A percentile compares a stretch with the other conserved stretches of the same genome.
These are phyloP conservation scores for Helleia helle DNA, from an alignment of 2,888 invertebrate genomes.

Conservation along the genomic window DNA sequence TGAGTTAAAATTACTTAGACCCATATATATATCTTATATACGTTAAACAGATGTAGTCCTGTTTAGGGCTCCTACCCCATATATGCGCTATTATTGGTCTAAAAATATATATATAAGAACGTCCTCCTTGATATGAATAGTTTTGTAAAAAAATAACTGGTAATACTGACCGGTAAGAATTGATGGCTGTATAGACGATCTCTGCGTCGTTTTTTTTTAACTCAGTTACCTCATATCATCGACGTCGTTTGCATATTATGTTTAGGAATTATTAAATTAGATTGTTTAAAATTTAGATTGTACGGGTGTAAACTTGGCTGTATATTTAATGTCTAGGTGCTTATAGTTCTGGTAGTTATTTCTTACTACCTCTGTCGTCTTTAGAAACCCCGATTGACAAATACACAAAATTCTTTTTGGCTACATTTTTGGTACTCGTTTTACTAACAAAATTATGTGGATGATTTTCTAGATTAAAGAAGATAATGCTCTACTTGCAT, in stretches of 20 bases:
- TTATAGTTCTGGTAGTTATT: no score
- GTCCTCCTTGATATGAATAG: constrained; percentile 9
- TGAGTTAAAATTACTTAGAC: background rate
- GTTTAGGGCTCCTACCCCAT: background rate
- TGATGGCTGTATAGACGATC: background rate
- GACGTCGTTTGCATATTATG: constrained; percentile 20
- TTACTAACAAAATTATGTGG: no score
- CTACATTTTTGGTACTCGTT: no score
- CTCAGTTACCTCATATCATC: constrained; percentile 14
- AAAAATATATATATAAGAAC: background rate
- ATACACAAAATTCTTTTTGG: no score
- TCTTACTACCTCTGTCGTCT: no score
- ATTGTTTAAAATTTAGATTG: constrained; percentile 52
- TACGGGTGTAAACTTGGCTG: constrained; percentile 50
- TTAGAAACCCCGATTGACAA: no score
- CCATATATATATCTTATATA: background rate
- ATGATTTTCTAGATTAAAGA: no score
- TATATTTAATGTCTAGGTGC: constrained; percentile 43
- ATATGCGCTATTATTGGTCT: background rate
- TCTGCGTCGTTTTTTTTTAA: constrained; percentile 1
- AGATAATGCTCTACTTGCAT: no score
- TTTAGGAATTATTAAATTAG: constrained; percentile 48
- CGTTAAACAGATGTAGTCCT: constrained; percentile 3
- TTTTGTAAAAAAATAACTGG: background rate
- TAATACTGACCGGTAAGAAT: background rate